Base-by-base conservation (phyloP, 2,113 vertebrate genomes). In the Poeciliopsis occidentalis region DNA sequence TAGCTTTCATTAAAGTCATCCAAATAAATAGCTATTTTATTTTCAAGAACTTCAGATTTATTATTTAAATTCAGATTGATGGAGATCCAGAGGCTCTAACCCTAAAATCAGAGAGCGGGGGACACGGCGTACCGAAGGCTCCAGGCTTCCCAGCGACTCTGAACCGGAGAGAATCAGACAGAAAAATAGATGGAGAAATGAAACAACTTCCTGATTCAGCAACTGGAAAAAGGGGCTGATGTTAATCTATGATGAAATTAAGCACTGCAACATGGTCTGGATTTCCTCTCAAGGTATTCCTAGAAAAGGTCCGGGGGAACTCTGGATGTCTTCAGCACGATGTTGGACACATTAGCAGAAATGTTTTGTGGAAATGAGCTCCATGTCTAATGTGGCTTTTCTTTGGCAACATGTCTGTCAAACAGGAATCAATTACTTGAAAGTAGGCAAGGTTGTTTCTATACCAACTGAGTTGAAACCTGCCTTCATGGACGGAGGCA, bases 181-280 rank as follows among this genome's bases (percentile, higher is more conserved):
- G 31, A 69, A 65, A 69, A 65, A 69, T 61, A 8, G 51, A 47
- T 68, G 77, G 84, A 76, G 34, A 67, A 85, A 29, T 64, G 17
- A 66, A 73, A 81, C 67, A 70, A 73, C 78, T 64, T 81, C 32
- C 73, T 81, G 81, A 78, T 83, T 73, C 71, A 39, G n/a, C 26
- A 4, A 69, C 84, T 37, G 81, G 81, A 87, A 85, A 82, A 85
- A 41, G 81, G 78, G 64, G 34, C 75, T 83, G 82, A 73, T 78
- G 72, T 80, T 79, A 70, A 87, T 87, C 82, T 64, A 8, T 19
- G 82, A 74, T n/a, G 17, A 69, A 83, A 62, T 76, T 79, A 83
- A 66, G 44, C 60, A 0, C 68, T 80, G 54, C 63, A 68, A 82
- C 80, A 63, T 70, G 73, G 79, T 68, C n/a, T 76, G 77, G 77